Evolutionary conservation across 2,888 invertebrate species (phyloP).

Genomic region (Scrobipalpa atriplicella): DNA sequence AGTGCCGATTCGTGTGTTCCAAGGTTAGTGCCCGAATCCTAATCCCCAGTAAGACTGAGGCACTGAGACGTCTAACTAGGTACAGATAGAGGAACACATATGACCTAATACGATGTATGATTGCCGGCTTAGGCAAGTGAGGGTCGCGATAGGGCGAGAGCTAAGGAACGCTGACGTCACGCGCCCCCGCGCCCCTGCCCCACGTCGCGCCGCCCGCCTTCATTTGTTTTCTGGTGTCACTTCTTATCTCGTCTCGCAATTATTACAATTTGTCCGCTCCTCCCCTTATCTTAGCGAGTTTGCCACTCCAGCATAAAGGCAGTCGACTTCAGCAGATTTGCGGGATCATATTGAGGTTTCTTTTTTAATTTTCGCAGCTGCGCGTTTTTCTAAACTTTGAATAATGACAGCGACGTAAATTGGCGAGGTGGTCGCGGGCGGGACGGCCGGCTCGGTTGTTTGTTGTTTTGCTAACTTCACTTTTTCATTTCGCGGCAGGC

Average conservation of each 20-base stretch:
- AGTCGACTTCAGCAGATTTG: slow-evolving; percentile 76
- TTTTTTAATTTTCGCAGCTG: slow-evolving; percentile 64
- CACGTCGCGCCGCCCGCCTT: slow-evolving; percentile 63
- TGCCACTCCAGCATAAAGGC: slow-evolving; percentile 78
- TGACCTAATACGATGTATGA: slow-evolving; percentile 43
- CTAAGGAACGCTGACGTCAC: slow-evolving; percentile 66
- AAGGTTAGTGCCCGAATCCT: slow-evolving; percentile 23
- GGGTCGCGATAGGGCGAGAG: slow-evolving; percentile 46
- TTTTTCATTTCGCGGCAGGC: slow-evolving; percentile 65
- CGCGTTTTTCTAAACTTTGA: slow-evolving; percentile 72
- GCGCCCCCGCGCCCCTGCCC: slow-evolving; percentile 45
- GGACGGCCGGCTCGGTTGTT: slow-evolving; percentile 60
- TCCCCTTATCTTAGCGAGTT: slow-evolving; percentile 79
- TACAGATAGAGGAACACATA: slow-evolving; percentile 39
- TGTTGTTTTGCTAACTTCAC: slow-evolving; percentile 69
- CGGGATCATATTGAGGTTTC: slow-evolving; percentile 72
- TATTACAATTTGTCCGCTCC: slow-evolving; percentile 83
- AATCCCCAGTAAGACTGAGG: slow-evolving; percentile 26
- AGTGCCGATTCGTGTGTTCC: slow-evolving; percentile 15
- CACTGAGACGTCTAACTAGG: slow-evolving; percentile 27
- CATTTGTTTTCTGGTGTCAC: slow-evolving; percentile 83
- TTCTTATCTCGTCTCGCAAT: slow-evolving; percentile 82
- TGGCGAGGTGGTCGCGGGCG: slow-evolving; percentile 66
- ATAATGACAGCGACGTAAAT: slow-evolving; percentile 73
- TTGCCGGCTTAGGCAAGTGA: slow-evolving; percentile 47